phyloP scores from a whole-genome alignment of 2,113 vertebrate genomes.

The Ellobius talpinus region DNA sequence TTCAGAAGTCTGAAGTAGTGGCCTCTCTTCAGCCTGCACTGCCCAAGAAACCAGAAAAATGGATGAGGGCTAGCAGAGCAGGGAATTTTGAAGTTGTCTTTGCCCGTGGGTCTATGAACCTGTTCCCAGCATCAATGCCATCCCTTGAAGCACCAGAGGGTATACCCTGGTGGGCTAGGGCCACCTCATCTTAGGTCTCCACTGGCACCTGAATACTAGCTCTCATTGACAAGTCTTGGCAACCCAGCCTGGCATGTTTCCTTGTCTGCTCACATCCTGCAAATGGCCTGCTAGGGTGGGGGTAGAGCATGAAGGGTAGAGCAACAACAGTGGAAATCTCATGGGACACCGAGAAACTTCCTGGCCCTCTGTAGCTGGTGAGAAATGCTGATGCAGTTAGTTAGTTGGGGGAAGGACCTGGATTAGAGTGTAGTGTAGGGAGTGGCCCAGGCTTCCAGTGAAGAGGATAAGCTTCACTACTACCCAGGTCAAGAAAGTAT shows the following conservation, averaged over 20 bases:
- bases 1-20: neutral
- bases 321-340: neutral
- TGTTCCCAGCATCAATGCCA: neutral
- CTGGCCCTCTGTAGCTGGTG: neutral
- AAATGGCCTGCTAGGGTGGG: neutral
- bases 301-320: neutral
- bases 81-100: neutral
- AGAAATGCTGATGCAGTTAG: neutral
- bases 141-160: neutral
- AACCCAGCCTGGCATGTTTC: neutral
- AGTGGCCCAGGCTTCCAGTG: neutral
- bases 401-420: neutral
- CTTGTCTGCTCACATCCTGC: neutral
- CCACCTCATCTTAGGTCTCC: neutral
- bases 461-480: neutral
- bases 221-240: neutral
- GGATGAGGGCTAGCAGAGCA: neutral
- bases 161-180: neutral
- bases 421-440: neutral
- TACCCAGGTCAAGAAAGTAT: neutral
- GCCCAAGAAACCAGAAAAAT: neutral
- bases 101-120: neutral
- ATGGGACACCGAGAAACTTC: neutral
- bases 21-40: neutral
- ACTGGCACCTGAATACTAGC: neutral